Evolutionary conservation across 2,888 invertebrate genomes (phyloP), one percentile per base, ranked within the genome.

Genomic region (Strigamia crassipes): DNA sequence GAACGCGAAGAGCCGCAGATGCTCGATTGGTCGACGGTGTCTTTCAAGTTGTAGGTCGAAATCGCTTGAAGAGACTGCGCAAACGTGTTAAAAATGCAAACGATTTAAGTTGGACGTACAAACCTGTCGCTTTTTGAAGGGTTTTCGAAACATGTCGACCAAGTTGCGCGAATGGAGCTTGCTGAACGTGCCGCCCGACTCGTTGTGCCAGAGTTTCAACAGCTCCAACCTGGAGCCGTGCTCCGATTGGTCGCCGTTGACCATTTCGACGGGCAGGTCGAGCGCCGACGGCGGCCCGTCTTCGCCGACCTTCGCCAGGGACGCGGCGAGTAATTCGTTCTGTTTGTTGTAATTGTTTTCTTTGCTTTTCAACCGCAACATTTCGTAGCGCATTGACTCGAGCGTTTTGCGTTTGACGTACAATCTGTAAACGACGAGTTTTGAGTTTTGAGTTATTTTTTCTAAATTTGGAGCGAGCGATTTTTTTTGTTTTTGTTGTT

Each of bases 271-370:
- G 34, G 83, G 83, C 8, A 86, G 81, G 51, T 87, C 86, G n/a
- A 86, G 78, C 23, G 85, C 87, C 21, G 84, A 82, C 6, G 86
- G 86, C 10, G 86, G 86, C 41, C 84, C 83, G 31, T 84, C 84
- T 15, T 85, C 85, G 21, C 86, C 86, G 6, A 86, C 83, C 61
- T 84, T 83, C 21, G 85, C 83, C 61, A 86, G 81, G 34, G 85
- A 83, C 34, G 84, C 83, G 2, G 84, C 84, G 34, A 88, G 85
- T 3, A 96, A 91, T 86, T 96, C 95, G 4, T 93, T 92, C 86
- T 96, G 93, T 85, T 92, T 92, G 83, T 93, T 92, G 87, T 94
- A 92, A 87, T 94, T 95, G 83, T 94, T 92, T 87, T 96, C 95
- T 84, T 93, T 92, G 85, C 96, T 95, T 85, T 93, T 92, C 83